A percentile compares a stretch with the other conserved stretches of the same genome.
Evolutionary conservation across 2,888 invertebrate species (phyloP).

Genomic region (Agrilus biguttatus): DNA sequence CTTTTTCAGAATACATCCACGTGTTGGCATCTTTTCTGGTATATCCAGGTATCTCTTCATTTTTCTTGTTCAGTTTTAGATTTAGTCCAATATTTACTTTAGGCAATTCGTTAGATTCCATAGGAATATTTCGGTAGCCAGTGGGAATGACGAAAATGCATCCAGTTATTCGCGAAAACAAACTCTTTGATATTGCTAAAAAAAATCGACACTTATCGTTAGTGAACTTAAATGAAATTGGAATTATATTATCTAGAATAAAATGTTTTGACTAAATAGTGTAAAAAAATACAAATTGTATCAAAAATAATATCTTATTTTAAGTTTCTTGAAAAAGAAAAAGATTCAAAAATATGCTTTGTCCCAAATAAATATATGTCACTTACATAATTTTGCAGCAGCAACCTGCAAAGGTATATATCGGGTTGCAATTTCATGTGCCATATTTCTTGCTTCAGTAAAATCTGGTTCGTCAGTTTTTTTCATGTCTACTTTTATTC

Average conservation of each 20-base stretch:
- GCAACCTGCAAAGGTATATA: conserved; percentile 43
- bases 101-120: conserved; percentile 30
- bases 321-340: no score
- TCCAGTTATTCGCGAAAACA: conserved; percentile 79
- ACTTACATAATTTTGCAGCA: conserved; percentile 41
- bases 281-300: conserved; percentile 2
- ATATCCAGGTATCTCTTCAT: conserved; percentile 65
- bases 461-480: conserved; percentile 40
- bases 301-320: neutral
- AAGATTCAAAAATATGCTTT: no score
- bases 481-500: conserved; percentile 42
- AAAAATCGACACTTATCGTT: neutral
- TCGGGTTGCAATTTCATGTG: conserved; percentile 22
- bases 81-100: conserved; percentile 79
- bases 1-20: conserved; percentile 74
- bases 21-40: conserved; percentile 52
- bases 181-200: conserved; percentile 48
- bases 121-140: conserved; percentile 21
- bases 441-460: conserved; percentile 18
- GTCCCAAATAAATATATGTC: neutral
- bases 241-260: no score
- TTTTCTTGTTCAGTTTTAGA: conserved; percentile 74
- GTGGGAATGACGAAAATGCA: conserved; percentile 54
- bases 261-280: no score
- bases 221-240: no score